A percentile compares a stretch with the other conserved stretches of the same genome.
phyloP scores from a whole-genome alignment of 2,797 vertebrate species.

The Pyrocephalus nanus region DNA sequence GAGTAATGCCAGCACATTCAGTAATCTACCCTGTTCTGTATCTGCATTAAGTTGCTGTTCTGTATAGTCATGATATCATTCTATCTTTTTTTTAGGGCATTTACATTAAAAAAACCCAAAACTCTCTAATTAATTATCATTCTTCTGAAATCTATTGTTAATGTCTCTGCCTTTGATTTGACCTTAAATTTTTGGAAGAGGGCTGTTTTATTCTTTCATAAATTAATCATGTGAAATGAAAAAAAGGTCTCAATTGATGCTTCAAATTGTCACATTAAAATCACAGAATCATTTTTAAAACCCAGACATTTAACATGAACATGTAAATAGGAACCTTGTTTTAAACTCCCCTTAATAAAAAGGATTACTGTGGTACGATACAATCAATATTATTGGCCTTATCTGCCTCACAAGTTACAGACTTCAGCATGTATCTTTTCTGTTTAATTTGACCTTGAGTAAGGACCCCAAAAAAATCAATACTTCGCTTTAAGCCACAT shows the following conservation, averaged over 20 bases:
- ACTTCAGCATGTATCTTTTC: constrained; percentile 71
- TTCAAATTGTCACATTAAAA: constrained; percentile 54
- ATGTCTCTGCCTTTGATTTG: constrained; percentile 13
- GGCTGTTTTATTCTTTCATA: neutral
- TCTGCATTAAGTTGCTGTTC: neutral
- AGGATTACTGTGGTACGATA: constrained; percentile 80
- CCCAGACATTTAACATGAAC: constrained; percentile 74
- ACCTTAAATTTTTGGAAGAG: constrained; percentile 21
- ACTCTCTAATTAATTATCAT: neutral
- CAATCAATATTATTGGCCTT: constrained; percentile 79
- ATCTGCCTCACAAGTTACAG: constrained; percentile 66
- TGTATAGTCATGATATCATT: neutral
- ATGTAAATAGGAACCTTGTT: constrained; percentile 76
- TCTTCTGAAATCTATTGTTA: neutral
- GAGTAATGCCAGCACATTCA: neutral
- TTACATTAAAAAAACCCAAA: neutral
- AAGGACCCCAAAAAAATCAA: constrained; percentile 73
- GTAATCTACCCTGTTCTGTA: neutral
- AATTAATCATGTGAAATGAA: constrained; percentile 1
- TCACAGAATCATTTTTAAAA: constrained; percentile 42
- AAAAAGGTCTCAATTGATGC: neutral
- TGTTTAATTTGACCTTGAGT: constrained; percentile 79
- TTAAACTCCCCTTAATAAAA: constrained; percentile 77
- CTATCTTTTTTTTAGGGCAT: neutral
- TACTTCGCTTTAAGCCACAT: constrained; percentile 64